Conservation (phyloP, 2,797 vertebrate species). For the Taeniopygia guttata region DNA sequence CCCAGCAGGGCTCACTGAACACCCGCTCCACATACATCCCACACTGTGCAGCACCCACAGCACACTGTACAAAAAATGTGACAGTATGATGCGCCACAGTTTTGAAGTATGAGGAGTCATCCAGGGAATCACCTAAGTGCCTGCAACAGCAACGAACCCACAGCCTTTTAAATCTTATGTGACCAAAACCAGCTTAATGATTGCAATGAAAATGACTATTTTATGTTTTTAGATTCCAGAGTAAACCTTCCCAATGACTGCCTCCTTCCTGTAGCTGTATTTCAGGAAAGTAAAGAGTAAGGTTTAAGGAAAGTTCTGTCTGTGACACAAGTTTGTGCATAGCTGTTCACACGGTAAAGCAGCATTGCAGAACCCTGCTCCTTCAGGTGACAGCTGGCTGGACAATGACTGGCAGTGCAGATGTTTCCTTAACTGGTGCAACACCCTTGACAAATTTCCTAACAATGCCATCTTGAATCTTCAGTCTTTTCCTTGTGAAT, state of each 20-base stretch:
- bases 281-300: not conserved
- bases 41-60: not conserved
- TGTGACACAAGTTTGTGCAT: not conserved
- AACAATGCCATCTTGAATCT: not conserved
- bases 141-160: not conserved
- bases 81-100: not conserved
- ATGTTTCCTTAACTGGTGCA: not conserved
- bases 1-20: not conserved
- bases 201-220: not conserved
- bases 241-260: not conserved
- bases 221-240: not conserved
- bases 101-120: not conserved
- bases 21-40: not conserved
- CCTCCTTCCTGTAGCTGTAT: not conserved
- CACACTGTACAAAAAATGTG: not conserved
- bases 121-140: not conserved
- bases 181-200: not conserved
- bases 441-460: not conserved
- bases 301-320: not conserved
- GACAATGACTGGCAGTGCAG: not conserved
- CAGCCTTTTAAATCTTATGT: not conserved
- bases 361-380: not conserved
- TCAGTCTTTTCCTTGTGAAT: not conserved
- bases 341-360: not conserved
- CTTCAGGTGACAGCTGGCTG: not conserved